Percentiles rank a stretch among this genome's conserved stretches.
Conservation (phyloP, 2,888 invertebrate genomes). For the Tillus elongatus region DNA sequence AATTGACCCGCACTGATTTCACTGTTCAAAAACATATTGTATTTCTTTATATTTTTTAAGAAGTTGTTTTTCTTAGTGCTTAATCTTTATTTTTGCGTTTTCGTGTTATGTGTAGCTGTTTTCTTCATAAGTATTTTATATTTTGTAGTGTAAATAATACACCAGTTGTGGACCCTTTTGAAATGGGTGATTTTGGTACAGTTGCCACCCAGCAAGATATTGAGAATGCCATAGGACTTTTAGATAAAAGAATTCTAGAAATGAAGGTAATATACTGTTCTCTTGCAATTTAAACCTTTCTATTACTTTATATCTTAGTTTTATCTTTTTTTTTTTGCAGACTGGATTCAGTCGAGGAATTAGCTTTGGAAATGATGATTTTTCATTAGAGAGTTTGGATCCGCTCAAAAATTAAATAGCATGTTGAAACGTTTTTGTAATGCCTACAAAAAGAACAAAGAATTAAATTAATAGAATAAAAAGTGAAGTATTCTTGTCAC, state of each 20-base stretch:
- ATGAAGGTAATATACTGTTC: constrained; percentile 63
- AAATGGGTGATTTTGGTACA: constrained; percentile 66
- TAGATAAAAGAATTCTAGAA: constrained; percentile 75
- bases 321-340: constrained; percentile 47
- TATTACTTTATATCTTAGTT: too few species aligned
- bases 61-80: neutral
- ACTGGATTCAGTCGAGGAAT: constrained; percentile 83
- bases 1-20: too few species aligned
- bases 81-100: too few species aligned
- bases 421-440: too few species aligned
- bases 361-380: constrained; percentile 85
- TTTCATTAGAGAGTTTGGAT: constrained; percentile 88
- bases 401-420: constrained; percentile 65
- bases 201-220: constrained; percentile 49
- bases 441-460: too few species aligned
- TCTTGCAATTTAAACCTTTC: constrained; percentile 18
- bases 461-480: neutral
- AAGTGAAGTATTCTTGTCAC: neutral
- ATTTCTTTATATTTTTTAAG: too few species aligned
- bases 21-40: too few species aligned
- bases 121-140: too few species aligned
- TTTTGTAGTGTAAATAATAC: constrained; percentile 34
- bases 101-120: too few species aligned
- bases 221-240: constrained; percentile 66
- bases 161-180: constrained; percentile 65